Conservation (phyloP, 1,140 invertebrate species). For the Wasmannia auropunctata region DNA sequence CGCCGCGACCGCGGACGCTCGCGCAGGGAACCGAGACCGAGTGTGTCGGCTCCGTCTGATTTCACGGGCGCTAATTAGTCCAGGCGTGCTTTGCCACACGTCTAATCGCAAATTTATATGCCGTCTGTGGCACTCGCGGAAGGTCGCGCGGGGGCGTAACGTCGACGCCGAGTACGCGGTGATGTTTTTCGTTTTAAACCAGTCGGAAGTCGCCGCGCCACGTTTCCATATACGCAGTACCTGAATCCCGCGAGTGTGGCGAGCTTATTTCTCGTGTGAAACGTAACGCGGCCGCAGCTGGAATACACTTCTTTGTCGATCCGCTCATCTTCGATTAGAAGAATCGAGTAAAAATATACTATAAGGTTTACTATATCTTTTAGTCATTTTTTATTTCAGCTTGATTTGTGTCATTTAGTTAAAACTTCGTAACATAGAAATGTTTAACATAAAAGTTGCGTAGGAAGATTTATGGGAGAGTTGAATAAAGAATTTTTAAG, state of each 20-base stretch:
- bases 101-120: slow-evolving; percentile 68
- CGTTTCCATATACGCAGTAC: slow-evolving; percentile 46
- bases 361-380: not conserved
- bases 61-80: slow-evolving; percentile 76
- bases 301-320: not conserved
- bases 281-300: not conserved
- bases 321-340: not conserved
- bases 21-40: slow-evolving; percentile 63
- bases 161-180: slow-evolving; percentile 14
- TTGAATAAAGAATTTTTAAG: not conserved
- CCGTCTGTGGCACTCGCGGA: slow-evolving; percentile 39
- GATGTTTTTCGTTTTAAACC: slow-evolving; percentile 26
- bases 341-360: not conserved
- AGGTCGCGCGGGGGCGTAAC: slow-evolving; percentile 51
- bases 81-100: slow-evolving; percentile 47
- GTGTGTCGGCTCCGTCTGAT: slow-evolving; percentile 65
- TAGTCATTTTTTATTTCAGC: not conserved
- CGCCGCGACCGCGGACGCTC: slow-evolving; percentile 64
- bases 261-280: slow-evolving; percentile 27
- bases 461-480: too few species aligned
- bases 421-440: not conserved
- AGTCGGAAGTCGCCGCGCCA: slow-evolving; percentile 45
- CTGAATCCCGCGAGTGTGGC: slow-evolving; percentile 20
- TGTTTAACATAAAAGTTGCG: not conserved
- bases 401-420: not conserved